These are phyloP conservation scores for Drosophila neocordata DNA, from an alignment of 1,140 invertebrate genomes.

Conservation along the genomic window DNA sequence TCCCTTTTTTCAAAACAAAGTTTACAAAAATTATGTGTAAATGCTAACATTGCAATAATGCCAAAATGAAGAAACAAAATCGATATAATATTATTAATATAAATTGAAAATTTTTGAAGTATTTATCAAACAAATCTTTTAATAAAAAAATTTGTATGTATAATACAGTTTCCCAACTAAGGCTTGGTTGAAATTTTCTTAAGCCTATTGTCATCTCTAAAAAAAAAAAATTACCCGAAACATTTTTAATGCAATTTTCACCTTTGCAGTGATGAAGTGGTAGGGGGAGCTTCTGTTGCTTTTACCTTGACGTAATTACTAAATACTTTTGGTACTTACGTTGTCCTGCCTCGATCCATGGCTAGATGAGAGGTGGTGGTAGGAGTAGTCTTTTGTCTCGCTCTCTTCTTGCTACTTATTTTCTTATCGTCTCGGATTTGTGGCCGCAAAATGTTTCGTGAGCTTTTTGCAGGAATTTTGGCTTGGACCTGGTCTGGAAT, in stretches of 20 bases:
- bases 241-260: slow-evolving; percentile 75
- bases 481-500: slow-evolving; percentile 30
- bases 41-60: too few species aligned
- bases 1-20: too few species aligned
- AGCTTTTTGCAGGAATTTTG: slow-evolving; percentile 77
- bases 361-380: slow-evolving; percentile 1
- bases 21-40: too few species aligned
- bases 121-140: too few species aligned
- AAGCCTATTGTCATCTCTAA: not conserved
- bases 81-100: too few species aligned
- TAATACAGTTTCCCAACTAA: too few species aligned
- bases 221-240: slow-evolving; percentile 9
- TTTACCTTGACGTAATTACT: slow-evolving; percentile 72
- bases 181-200: too few species aligned
- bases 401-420: slow-evolving; percentile 63
- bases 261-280: slow-evolving; percentile 28
- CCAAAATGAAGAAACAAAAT: too few species aligned
- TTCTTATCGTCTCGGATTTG: slow-evolving; percentile 79
- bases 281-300: slow-evolving; percentile 3
- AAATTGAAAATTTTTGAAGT: too few species aligned
- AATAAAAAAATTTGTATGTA: too few species aligned
- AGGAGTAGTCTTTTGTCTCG: slow-evolving; percentile 18
- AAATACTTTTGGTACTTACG: slow-evolving; percentile 70
- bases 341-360: slow-evolving; percentile 30
- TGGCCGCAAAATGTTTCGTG: slow-evolving; percentile 76